These are phyloP conservation scores for Scaptomyza graminum DNA, from an alignment of 1,140 invertebrate species.

Conservation along the genomic window DNA sequence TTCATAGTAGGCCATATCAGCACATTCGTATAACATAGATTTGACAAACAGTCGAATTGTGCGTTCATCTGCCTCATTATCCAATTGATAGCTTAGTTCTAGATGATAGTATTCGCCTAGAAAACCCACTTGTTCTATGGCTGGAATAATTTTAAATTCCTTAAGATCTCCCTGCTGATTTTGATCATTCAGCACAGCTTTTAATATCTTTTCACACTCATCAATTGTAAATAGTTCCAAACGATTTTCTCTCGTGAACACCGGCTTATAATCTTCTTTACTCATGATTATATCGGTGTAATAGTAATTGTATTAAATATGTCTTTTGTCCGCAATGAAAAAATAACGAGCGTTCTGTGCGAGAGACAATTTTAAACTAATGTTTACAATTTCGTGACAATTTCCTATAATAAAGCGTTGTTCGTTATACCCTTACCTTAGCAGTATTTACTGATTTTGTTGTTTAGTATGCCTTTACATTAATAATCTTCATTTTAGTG, in stretches of 20 bases:
- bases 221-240: slow-evolving; percentile 52
- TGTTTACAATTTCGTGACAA: slow-evolving; percentile 8
- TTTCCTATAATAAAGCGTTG: not conserved
- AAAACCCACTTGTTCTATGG: slow-evolving; percentile 62
- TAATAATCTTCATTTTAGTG: no score
- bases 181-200: slow-evolving; percentile 53
- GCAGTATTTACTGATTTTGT: no score
- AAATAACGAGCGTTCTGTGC: slow-evolving; percentile 1
- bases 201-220: slow-evolving; percentile 65
- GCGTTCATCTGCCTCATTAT: slow-evolving; percentile 17
- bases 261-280: slow-evolving; percentile 38
- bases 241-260: slow-evolving; percentile 50
- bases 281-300: slow-evolving; percentile 33
- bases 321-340: not conserved
- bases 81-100: slow-evolving; percentile 53
- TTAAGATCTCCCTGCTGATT: slow-evolving; percentile 32
- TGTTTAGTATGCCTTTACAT: not conserved
- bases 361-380: slow-evolving; percentile 23
- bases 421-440: not conserved
- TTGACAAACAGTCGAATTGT: slow-evolving; percentile 69
- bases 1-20: slow-evolving; percentile 56
- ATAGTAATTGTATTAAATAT: no score
- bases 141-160: slow-evolving; percentile 60
- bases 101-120: slow-evolving; percentile 76
- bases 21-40: slow-evolving; percentile 61